Evolutionary conservation across 2,113 vertebrate genomes (phyloP), one percentile per base, ranked within the genome.

Genomic region (Platysteira castanea): DNA sequence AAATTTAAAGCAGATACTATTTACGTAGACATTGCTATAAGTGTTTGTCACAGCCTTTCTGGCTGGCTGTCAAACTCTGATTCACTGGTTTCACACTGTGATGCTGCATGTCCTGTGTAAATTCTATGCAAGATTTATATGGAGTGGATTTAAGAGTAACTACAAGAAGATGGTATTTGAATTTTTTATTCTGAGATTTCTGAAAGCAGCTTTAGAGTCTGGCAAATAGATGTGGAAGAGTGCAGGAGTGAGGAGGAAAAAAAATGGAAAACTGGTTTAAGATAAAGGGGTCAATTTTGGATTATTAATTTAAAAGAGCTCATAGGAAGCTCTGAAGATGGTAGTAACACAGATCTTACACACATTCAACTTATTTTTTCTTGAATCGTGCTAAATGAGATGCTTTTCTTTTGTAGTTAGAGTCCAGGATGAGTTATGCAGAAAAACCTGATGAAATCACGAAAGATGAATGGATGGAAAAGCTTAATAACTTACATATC

Each of bases 391-490:
- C 39, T 76, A 8, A 90, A 70, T 37, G 42, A 87, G 37, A 35
- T 74, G 44, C 70, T 88, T 57, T 94, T 52, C 68, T 84, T 90
- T 84, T 87, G n/a, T 95, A 96, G 97, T 98, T 98, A 96, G 91
- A 97, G 88, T 97, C 96, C 98, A 99, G 98, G 97, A 99, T 99
- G 99, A 99, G 99, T 98, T 99, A 99, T 98, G 95, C 99, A 80
- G 99, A 99, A 98, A 99, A 99, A 96, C 98, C 99, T 71, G 99
- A 99, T 94, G 99, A 99, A 95, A 98, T 99, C 97, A 99, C 99
- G 7, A 99, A 99, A 97, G 99, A 99, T 89, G 99, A 99, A 92
- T 99, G 99, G 99, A 99, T 99, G 99, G 99, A 99, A 89, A 99
- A 99, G 83, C 98, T 99, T 87, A 99, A 99, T 97, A 99, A 99